These are phyloP conservation scores for Colistium nudipinnis DNA, from an alignment of 2,113 vertebrate genomes.

Conservation along the genomic window DNA sequence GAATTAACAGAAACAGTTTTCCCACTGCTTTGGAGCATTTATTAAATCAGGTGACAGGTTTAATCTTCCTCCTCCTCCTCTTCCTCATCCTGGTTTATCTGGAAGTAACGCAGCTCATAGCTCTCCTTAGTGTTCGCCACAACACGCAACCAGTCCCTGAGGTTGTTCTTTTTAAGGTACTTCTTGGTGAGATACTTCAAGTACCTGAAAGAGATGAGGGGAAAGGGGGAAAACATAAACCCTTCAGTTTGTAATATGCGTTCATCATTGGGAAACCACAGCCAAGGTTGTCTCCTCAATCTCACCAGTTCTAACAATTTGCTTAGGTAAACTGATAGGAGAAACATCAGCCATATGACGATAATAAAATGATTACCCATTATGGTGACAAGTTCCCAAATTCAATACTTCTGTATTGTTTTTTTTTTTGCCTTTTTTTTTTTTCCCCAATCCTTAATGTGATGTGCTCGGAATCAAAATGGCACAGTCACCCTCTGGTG, in stretches of 20 bases:
- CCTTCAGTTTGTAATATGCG: neutral
- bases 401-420: too few relatives aligned
- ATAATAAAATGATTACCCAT: too few relatives aligned
- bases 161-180: constrained; percentile 96
- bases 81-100: constrained; percentile 97
- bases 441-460: too few relatives aligned
- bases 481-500: constrained; percentile 60
- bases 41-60: constrained; percentile 71
- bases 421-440: too few relatives aligned
- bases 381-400: too few relatives aligned
- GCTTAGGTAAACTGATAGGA: too few relatives aligned
- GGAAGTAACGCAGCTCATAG: constrained; percentile 96
- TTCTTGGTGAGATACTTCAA: constrained; percentile 98
- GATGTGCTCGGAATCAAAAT: neutral
- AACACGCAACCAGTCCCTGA: constrained; percentile 93
- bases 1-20: constrained; percentile 4
- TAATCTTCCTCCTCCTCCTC: constrained; percentile 96
- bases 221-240: neutral
- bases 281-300: neutral
- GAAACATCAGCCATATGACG: too few relatives aligned
- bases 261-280: neutral
- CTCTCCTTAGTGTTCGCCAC: constrained; percentile 97
- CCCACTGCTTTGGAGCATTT: constrained; percentile 67
- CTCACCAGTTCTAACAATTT: too few relatives aligned
- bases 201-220: constrained; percentile 82